Evolutionary conservation across 2,797 vertebrate genomes (phyloP).

Genomic region (Pseudochromis fuscus): DNA sequence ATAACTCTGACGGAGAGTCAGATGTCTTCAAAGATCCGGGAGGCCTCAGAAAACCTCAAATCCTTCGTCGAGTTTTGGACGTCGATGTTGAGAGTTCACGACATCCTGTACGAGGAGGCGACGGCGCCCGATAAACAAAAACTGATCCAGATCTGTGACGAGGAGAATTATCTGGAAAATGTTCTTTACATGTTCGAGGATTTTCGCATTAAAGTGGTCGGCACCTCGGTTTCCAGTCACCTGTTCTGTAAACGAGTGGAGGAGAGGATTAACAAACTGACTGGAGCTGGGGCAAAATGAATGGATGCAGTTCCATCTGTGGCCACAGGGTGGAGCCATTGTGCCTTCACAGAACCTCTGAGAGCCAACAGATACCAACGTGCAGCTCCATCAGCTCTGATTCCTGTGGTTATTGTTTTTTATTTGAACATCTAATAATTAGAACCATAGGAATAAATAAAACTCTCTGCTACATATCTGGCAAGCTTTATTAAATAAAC

Average conservation of each 20-base stretch:
- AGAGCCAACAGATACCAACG: too few relatives aligned
- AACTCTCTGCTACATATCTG: not conserved
- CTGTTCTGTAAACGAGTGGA: slow-evolving; percentile 9
- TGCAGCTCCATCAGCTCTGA: too few relatives aligned
- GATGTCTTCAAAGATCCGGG: not conserved
- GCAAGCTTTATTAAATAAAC: not conserved
- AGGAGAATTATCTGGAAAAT: fast-evolving
- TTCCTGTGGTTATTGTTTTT: not conserved
- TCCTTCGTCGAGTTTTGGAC: not conserved
- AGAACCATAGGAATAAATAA: not conserved
- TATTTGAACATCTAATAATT: slow-evolving; percentile 2
- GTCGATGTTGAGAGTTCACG: slow-evolving; percentile 17
- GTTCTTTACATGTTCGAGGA: slow-evolving; percentile 45
- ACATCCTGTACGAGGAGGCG: not conserved
- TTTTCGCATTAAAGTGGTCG: slow-evolving; percentile 48
- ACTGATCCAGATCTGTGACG: slow-evolving; percentile 31
- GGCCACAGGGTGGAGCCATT: slow-evolving; percentile 47
- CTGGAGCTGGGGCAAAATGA: not conserved
- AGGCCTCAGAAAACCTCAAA: slow-evolving; percentile 8
- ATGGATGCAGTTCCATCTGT: fast-evolving
- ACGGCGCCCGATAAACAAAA: not conserved
- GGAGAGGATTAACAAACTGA: fast-evolving
- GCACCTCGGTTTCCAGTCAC: not conserved
- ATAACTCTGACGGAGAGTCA: slow-evolving; percentile 22
- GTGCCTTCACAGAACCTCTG: not conserved